Evolutionary conservation across 2,888 invertebrate species (phyloP), one percentile per base, ranked within the genome.

Genomic region (Thera obeliscata): DNA sequence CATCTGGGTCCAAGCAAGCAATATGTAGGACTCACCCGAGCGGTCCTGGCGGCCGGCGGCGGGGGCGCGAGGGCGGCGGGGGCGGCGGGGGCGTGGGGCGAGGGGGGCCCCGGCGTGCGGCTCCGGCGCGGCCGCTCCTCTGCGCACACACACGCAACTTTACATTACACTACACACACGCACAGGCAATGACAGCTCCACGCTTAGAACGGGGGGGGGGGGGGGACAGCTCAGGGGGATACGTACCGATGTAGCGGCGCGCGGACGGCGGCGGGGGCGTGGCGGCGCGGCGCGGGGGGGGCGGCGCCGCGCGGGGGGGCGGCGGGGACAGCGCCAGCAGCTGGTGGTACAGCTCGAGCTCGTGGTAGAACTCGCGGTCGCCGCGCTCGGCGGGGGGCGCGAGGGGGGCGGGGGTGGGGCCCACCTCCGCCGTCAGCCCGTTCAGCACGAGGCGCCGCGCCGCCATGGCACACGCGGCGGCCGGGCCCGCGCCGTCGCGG

Each of bases 371-470:
- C 77, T 85, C 86, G 54, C 74, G 75, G 50, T 78, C 80, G 76
- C 66, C 72, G 50, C 64, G 65, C 11, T 48, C 70, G 85, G 78
- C 6, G 76, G 79, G 60, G 41, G 1, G 6, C 5, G 41, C 43
- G 22, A 22, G 22, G 22, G 22, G 22, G 22, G 58, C 69, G 66
- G 50, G 22, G 6, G 56, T 80, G 63, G 79, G 83, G 70, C 82
- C 77, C 77, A 87, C 89, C 82, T 91, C 90, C 74, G 91, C 91
- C 78, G 91, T 91, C 65, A 91, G 84, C 57, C 91, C 92, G 82
- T 93, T 92, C 63, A 93, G 86, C 78, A 91, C 92, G 73, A 92
- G 87, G 76, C 91, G 87, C 71, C 90, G 87, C 78, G 79, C 76
- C n/a, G n/a, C n/a, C n/a, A n/a, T n/a, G n/a, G n/a, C n/a, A n/a